Percentiles rank a stretch among this genome's conserved stretches.
Conservation (phyloP, 2,888 invertebrate species). For the Leptopilina drosophilae region DNA sequence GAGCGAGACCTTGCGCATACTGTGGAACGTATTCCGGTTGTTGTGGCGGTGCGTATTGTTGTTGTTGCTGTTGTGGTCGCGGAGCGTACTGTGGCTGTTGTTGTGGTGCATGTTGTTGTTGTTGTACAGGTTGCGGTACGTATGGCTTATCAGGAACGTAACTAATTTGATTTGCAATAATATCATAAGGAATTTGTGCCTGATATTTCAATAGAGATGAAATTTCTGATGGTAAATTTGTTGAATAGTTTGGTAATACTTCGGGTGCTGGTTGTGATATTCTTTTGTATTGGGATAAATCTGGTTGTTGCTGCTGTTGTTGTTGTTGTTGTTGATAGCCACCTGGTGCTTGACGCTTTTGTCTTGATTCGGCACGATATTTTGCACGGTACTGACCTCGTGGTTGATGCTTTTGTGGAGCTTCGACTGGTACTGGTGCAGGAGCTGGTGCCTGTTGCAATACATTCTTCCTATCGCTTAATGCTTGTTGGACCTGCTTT, state of each 20-base stretch:
- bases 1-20: slow-evolving; percentile 47
- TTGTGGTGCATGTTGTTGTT: slow-evolving; percentile 42
- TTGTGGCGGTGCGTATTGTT: slow-evolving; percentile 46
- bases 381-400: slow-evolving; percentile 63
- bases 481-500: slow-evolving; percentile 55
- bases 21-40: slow-evolving; percentile 45
- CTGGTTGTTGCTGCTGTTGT: slow-evolving; percentile 61
- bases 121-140: slow-evolving; percentile 67
- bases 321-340: slow-evolving; percentile 54
- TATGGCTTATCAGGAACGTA: slow-evolving; percentile 70
- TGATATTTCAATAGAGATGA: slow-evolving; percentile 70
- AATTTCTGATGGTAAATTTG: slow-evolving; percentile 67
- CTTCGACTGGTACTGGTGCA: slow-evolving; percentile 54
- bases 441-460: slow-evolving; percentile 51
- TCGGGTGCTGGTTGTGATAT: slow-evolving; percentile 66
- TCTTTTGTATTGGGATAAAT: slow-evolving; percentile 64
- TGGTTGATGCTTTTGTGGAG: slow-evolving; percentile 48
- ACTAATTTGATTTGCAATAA: slow-evolving; percentile 70
- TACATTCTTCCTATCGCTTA: slow-evolving; percentile 16
- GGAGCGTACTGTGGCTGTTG: slow-evolving; percentile 6
- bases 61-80: slow-evolving; percentile 46
- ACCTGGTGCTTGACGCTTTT: slow-evolving; percentile 62
- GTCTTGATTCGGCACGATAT: slow-evolving; percentile 59
- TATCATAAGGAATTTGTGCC: slow-evolving; percentile 72
- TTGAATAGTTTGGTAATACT: slow-evolving; percentile 67